Conservation (phyloP, 2,888 invertebrate genomes). For the Cremastinae sp. region DNA sequence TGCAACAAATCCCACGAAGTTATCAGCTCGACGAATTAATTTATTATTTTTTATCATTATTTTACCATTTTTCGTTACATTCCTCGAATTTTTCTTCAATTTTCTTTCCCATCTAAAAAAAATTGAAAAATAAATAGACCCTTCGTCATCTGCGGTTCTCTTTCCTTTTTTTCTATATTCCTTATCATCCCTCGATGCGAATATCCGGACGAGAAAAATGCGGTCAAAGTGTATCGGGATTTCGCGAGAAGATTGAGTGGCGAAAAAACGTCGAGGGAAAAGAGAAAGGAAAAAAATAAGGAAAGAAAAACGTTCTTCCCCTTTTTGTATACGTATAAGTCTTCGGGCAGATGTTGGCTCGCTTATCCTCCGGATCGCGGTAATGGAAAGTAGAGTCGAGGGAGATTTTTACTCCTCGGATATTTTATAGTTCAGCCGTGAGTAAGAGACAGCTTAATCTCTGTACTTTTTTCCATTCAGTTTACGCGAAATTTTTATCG, state of each 20-base stretch:
- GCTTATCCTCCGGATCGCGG: conserved; percentile 74
- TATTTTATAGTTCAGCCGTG: conserved; percentile 73
- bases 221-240: conserved; percentile 44
- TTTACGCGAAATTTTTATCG: no score
- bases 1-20: conserved; percentile 26
- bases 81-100: no score
- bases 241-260: conserved; percentile 46
- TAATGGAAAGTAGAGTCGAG: conserved; percentile 71
- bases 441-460: conserved; percentile 74
- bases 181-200: not conserved
- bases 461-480: conserved; percentile 67
- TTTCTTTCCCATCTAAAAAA: no score
- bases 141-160: no score
- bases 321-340: conserved; percentile 25
- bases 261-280: conserved; percentile 34
- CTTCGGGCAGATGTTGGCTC: conserved; percentile 60
- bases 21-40: no score
- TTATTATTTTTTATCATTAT: conserved; percentile 73
- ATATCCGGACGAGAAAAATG: not conserved
- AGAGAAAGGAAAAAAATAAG: conserved; percentile 23
- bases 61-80: no score
- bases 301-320: conserved; percentile 18
- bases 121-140: no score
- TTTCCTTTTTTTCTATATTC: no score
- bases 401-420: conserved; percentile 65